Evolutionary conservation across 1,140 invertebrate species (phyloP).

Genomic region (Amyelois transitella): DNA sequence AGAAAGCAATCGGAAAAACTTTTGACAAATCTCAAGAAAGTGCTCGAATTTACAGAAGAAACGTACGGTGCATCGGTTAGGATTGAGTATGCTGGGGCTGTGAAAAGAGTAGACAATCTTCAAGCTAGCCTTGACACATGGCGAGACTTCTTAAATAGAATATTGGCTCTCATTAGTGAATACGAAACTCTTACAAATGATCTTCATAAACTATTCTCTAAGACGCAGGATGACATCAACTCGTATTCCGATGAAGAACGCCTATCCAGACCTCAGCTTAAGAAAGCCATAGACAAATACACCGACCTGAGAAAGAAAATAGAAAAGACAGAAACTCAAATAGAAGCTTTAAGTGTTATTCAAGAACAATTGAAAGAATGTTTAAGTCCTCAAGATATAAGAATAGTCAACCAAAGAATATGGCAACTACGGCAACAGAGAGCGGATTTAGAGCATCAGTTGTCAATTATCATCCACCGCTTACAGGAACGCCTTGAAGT

Average conservation of each 20-base stretch:
- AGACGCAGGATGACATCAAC: conserved; percentile 76
- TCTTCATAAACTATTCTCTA: conserved; percentile 76
- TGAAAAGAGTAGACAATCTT: conserved; percentile 84
- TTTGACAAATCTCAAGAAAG: conserved; percentile 78
- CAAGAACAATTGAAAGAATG: conserved; percentile 90
- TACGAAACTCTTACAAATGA: conserved; percentile 76
- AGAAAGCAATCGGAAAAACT: conserved; percentile 79
- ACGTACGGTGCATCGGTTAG: conserved; percentile 83
- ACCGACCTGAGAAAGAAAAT: conserved; percentile 76
- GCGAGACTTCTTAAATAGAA: conserved; percentile 81
- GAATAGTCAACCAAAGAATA: conserved; percentile 84
- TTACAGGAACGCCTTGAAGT: conserved; percentile 84
- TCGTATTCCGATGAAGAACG: conserved; percentile 56
- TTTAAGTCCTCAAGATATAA: conserved; percentile 90
- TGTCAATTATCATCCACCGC: conserved; percentile 82
- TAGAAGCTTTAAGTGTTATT: conserved; percentile 81
- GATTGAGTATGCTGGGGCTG: conserved; percentile 85
- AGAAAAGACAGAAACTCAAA: conserved; percentile 74
- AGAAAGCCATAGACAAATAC: conserved; percentile 76
- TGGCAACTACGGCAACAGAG: conserved; percentile 86
- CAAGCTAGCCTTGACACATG: conserved; percentile 88
- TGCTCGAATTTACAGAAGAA: conserved; percentile 85
- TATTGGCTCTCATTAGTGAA: conserved; percentile 76
- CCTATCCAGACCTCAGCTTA: conserved; percentile 65
- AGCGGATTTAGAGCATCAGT: conserved; percentile 85